These are phyloP conservation scores for Falco columbarius DNA, from an alignment of 2,797 vertebrate genomes.

Conservation along the genomic window DNA sequence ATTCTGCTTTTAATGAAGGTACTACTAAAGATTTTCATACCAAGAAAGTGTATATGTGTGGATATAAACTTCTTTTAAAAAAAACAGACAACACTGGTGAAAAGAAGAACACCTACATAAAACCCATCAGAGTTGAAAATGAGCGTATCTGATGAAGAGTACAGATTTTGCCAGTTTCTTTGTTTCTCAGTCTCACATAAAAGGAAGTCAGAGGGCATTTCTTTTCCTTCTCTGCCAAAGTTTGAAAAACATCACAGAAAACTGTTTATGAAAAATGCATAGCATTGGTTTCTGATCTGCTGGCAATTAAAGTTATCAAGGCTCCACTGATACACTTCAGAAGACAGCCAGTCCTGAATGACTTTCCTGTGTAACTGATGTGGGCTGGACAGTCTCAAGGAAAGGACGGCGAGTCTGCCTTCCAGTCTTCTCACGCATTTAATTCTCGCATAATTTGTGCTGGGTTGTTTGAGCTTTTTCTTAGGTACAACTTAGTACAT, in stretches of 20 bases:
- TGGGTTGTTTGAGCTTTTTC: not conserved
- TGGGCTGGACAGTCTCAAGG: not conserved
- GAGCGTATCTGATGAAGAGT: not conserved
- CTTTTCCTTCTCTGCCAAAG: not conserved
- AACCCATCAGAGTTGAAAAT: not conserved
- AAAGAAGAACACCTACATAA: not conserved
- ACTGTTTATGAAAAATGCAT: not conserved
- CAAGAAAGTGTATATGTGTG: not conserved
- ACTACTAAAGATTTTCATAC: not conserved
- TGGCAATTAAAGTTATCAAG: not conserved
- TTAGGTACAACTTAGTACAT: not conserved
- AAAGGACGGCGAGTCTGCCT: not conserved
- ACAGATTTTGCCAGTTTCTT: not conserved
- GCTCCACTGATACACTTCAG: not conserved
- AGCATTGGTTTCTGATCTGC: not conserved
- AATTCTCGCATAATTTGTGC: not conserved
- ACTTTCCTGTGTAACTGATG: not conserved
- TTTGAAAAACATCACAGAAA: not conserved
- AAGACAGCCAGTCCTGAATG: not conserved
- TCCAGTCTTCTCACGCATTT: not conserved
- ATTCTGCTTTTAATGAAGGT: not conserved
- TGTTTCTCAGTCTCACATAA: not conserved
- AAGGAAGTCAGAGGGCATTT: not conserved
- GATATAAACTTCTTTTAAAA: not conserved
- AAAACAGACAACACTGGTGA: not conserved